Evolutionary conservation across 2,888 invertebrate genomes (phyloP).

Genomic region (Ormyrus rosae): DNA sequence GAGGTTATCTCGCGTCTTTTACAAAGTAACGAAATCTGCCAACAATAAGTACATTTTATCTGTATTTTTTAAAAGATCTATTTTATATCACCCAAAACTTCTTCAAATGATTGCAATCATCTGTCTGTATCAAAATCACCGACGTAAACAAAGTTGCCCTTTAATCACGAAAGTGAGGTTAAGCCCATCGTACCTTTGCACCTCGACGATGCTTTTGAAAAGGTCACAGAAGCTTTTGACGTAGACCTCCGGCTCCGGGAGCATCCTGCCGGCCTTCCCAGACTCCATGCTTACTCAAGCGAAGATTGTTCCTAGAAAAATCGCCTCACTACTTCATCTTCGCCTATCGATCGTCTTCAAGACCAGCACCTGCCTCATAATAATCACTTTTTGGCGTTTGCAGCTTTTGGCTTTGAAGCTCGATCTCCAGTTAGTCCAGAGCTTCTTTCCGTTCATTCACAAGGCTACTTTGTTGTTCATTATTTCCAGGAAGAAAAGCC

Average conservation of each 20-base stretch:
- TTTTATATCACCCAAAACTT: too few relatives aligned
- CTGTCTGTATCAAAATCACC: neutral
- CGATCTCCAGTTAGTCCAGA: neutral
- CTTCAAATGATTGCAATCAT: too few relatives aligned
- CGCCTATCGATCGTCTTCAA: constrained; percentile 38
- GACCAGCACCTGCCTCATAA: constrained; percentile 25
- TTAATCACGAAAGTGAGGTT: constrained; percentile 68
- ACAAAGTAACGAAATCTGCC: neutral
- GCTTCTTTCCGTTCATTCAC: neutral
- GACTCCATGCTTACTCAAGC: constrained; percentile 4
- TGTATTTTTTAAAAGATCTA: too few relatives aligned
- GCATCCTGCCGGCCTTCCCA: constrained; percentile 66
- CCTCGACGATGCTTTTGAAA: constrained; percentile 75
- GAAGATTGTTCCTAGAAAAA: neutral
- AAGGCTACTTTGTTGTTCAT: neutral
- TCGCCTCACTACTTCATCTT: constrained; percentile 44
- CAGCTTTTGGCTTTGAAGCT: neutral
- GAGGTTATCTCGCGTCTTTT: constrained; percentile 52
- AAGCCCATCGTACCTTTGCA: constrained; percentile 72
- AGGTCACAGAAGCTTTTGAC: constrained; percentile 76
- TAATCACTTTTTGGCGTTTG: neutral
- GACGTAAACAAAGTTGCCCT: constrained; percentile 7
- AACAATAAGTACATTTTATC: too few relatives aligned
- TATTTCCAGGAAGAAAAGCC: neutral
- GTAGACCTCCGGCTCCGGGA: constrained; percentile 75